Evolutionary conservation across 2,888 invertebrate species (phyloP).

Genomic region (Frankliniella fusca): DNA sequence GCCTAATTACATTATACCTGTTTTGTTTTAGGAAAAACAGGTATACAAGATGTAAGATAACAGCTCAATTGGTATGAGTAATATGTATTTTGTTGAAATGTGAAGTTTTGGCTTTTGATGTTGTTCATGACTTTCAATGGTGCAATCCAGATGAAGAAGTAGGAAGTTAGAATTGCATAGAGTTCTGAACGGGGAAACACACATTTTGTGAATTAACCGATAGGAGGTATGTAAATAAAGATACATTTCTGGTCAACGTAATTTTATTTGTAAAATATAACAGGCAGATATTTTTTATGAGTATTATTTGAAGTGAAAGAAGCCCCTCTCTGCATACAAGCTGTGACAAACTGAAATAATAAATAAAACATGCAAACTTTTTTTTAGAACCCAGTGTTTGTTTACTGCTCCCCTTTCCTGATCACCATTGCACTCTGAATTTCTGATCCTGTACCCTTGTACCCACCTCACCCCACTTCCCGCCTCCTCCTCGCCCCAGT

Average conservation of each 20-base stretch:
- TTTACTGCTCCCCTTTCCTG: no score
- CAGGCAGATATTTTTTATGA: conserved; percentile 6
- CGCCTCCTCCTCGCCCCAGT: no score
- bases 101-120: background rate
- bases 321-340: background rate
- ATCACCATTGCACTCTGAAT: no score
- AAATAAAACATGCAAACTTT: background rate
- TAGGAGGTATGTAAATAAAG: background rate
- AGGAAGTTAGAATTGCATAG: background rate
- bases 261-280: background rate
- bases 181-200: background rate
- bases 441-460: no score
- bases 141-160: background rate
- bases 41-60: background rate
- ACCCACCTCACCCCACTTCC: no score
- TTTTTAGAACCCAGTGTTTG: background rate
- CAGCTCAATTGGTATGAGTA: background rate
- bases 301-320: background rate
- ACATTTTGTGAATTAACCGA: background rate
- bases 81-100: background rate
- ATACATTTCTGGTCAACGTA: conserved; percentile 4
- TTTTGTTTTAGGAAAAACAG: no score
- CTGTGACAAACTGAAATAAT: background rate
- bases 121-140: background rate
- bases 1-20: no score